Evolutionary conservation across 2,797 vertebrate species (phyloP), one percentile per base, ranked within the genome.

Genomic region (Ptychobarbus kaznakovi): DNA sequence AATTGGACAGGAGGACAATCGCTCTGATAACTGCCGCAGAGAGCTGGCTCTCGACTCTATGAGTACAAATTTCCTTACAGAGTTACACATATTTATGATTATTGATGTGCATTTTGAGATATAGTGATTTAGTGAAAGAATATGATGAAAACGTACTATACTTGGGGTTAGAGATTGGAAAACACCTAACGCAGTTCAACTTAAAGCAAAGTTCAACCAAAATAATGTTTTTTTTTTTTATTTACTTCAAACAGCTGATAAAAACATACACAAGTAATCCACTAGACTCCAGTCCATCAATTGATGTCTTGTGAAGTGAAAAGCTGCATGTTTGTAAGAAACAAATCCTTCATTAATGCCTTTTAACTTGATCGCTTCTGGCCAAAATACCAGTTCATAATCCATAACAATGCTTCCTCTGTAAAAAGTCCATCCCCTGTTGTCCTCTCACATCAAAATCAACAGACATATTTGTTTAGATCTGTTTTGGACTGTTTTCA

Each of bases 1-100:
- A 84, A 61, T 83, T 86, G 81, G 86, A 87, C 72, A 86, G 63
- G 51, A 76, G 18, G 72, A 81, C 70, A 86, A 86, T 77, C 18
- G 6, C 49, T 63, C 16, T 49, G 22, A 49, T 63, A 80, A 61
- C 56, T 65, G 75, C 38, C 32, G 22, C 28, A 76, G 77, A n/a
- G 58, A 28, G 77, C 16, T 65, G 78, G 78, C 78, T 10, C 61
- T 66, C 0, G 56, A 56, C 49, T 72, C 49, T 53, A 10, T 70
- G 65, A 81, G 56, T 56, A 53, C 65, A 51, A 32, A 32, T 81
- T 51, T 38, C 65, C 22, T 25, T n/a, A 28, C 22, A 68, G 44
- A 22, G 16, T 35, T 80, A 20, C 25, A 13, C 6, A 66, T 15
- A 51, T 46, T 74, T 74, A 13, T 51, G 15, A 49, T 74, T 44